Base-by-base conservation (phyloP, 2,113 vertebrate genomes). In the Charina bottae region DNA sequence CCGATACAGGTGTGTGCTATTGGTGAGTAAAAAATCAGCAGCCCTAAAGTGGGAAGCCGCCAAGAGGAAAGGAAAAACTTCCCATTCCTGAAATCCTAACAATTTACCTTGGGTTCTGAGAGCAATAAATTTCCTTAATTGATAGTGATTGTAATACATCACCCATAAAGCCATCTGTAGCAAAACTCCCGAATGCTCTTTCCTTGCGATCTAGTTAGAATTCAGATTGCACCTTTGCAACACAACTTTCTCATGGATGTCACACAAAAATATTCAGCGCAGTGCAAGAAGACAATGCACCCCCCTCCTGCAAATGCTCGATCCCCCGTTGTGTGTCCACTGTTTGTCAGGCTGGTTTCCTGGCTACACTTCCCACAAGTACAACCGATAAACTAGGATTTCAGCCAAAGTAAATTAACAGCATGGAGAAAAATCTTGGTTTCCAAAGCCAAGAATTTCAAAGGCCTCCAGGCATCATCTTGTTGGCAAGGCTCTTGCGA, bases 321-420 rank as follows among this genome's bases (percentile, higher is more conserved):
- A 9, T 93, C 94, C 94, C 91, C 93, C 49, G 42, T 94, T 93
- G 93, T 95, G 95, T 96, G 96, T 95, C 96, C 96, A 96, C 95
- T 95, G 94, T 95, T 94, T 95, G 94, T 96, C 96, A 95, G 94
- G 95, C 94, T 93, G 55, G 33, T 49, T 24, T 49, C 24, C 15
- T 26, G 37, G 54, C 72, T 1, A 19, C 33, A 95, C 94, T 96
- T 97, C 95, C 91, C 89, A 94, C 96, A 92, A 96, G 92, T 78
- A 92, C 92, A 96, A 93, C 95, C 94, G 92, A 95, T 72, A 95
- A 96, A 94, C 96, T 95, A 96, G 96, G 96, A 96, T 95, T 96
- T 95, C 92, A 96, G 97, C 97, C 97, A 97, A 96, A 95, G 93
- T 94, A 96, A 97, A 97, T 96, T 96, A 96, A 95, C 95, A 96